Base-by-base conservation (phyloP, 1,140 invertebrate species). In the Neodiprion fabricii region DNA sequence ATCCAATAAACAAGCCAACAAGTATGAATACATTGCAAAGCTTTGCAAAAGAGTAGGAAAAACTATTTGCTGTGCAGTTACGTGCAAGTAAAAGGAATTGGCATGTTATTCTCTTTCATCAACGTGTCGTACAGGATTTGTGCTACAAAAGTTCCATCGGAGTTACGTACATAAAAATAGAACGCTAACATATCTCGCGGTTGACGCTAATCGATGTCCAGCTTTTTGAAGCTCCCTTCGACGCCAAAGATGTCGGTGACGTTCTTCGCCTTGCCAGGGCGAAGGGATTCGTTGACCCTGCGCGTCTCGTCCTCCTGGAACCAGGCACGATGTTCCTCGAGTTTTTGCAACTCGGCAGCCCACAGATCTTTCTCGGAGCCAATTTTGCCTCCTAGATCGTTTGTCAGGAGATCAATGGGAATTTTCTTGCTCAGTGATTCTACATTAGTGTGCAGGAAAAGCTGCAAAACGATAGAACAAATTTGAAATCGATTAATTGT, bases 181-280 rank as follows among this genome's bases (percentile, higher is more conserved):
- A 40, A 40, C 28, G 28, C 2, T 40, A 40, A 3, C 1, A 40
- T 2, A 40, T 40, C 1, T 40, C 28, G 28, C 28, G 28, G 28
- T 40, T 40, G 71, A 69, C n/a, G 9, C 90, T 83, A 94, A 89
- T 94, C 93, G 69, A 95, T 90, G 72, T 94, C 92, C 12, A 94
- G 80, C 83, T 94, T 94, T 79, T 94, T 94, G 77, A 94, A 87
- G 65, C 78, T 92, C 3, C 93, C 93, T 80, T 94, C 92, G 0
- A 93, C 87, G 10, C 93, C 92, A 77, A 93, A 94, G 9, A 93
- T 84, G 72, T 92, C 91, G 0, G 89, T 87, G 2, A 88, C 90
- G 65, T 88, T 91, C 81, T 93, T 94, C 10, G 91, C 90, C 77
- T 93, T 93, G 7, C 91, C 93, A 0, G 91, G 90, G 50, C 93